These are phyloP conservation scores for Campoplex nolae DNA, from an alignment of 2,888 invertebrate species.

Conservation along the genomic window DNA sequence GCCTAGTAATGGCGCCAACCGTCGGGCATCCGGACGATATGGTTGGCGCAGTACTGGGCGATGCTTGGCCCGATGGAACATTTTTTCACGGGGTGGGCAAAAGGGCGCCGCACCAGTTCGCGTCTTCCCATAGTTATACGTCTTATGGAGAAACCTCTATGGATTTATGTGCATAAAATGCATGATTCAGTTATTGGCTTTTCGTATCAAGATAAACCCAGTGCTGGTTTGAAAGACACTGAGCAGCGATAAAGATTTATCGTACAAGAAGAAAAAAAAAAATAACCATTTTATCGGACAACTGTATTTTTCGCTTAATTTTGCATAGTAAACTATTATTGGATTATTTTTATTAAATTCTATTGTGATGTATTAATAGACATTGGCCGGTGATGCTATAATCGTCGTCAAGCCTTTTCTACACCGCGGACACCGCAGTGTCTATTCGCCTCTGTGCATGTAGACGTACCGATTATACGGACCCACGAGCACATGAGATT, in stretches of 20 bases:
- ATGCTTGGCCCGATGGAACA: too few species aligned
- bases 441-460: constrained; percentile 14
- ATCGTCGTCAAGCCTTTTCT: constrained; percentile 16
- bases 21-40: too few species aligned
- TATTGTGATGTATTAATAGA: neutral
- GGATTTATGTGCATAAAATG: neutral
- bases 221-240: neutral
- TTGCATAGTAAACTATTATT: neutral
- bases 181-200: constrained; percentile 3
- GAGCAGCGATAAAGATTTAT: too few species aligned
- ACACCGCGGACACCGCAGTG: constrained; percentile 21
- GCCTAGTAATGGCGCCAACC: too few species aligned
- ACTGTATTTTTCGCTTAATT: neutral
- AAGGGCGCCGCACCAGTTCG: constrained; percentile 42
- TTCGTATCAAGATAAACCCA: neutral
- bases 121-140: constrained; percentile 18
- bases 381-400: constrained; percentile 36
- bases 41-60: too few species aligned
- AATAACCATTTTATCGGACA: too few species aligned
- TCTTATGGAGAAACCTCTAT: constrained; percentile 21
- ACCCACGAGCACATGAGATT: constrained; percentile 39
- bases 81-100: too few species aligned
- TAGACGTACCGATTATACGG: constrained; percentile 25
- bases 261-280: too few species aligned
- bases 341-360: constrained; percentile 17